A percentile compares a stretch with the other conserved stretches of the same genome.
Evolutionary conservation across 1,140 invertebrate species (phyloP).

Genomic region (Brachionus asplanchnoidis): DNA sequence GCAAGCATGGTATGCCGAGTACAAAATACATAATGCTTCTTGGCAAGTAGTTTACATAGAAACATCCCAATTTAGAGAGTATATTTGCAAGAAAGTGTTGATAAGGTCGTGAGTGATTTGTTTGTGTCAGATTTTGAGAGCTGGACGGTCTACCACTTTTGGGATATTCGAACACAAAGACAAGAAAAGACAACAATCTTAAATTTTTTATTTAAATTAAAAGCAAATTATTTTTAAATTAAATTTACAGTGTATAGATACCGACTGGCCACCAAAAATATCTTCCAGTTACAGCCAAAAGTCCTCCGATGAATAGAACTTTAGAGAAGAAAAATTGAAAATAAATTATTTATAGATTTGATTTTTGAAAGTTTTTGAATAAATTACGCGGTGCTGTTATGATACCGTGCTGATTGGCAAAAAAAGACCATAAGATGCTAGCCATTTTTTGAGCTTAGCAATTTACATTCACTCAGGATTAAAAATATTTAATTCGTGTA

Average conservation of each 20-base stretch:
- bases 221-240: background rate
- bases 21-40: constrained; percentile 4
- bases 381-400: constrained; percentile 7
- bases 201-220: background rate
- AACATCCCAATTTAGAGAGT: background rate
- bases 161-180: constrained; percentile 27
- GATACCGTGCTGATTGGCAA: constrained; percentile 34
- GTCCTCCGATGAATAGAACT: constrained; percentile 1
- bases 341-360: background rate
- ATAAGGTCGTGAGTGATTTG: constrained; percentile 6
- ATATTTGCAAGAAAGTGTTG: constrained; percentile 8
- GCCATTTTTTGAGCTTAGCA: background rate
- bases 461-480: background rate
- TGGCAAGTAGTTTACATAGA: constrained; percentile 33
- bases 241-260: constrained; percentile 19
- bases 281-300: background rate
- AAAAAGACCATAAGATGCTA: background rate
- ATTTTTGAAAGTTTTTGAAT: background rate
- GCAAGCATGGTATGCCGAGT: background rate
- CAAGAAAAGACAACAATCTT: background rate
- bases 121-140: background rate
- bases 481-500: background rate
- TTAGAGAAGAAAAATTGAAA: background rate
- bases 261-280: constrained; percentile 20
- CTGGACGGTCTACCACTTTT: background rate